phyloP scores from a whole-genome alignment of 2,113 vertebrate genomes.

The Desmodus rotundus region DNA sequence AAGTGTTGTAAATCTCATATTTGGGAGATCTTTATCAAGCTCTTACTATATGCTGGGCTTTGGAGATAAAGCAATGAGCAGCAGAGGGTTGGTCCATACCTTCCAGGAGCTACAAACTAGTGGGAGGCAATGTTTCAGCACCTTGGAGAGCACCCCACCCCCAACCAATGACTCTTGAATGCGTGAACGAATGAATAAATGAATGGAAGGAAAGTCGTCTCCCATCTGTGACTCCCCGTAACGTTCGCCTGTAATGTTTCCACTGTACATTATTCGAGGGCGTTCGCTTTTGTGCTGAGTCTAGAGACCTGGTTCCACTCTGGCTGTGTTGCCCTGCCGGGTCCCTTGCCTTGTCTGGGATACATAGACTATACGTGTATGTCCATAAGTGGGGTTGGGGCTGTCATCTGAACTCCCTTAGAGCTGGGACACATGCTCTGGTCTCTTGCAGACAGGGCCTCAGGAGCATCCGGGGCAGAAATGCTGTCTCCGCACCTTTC shows the following conservation, averaged over 20 bases:
- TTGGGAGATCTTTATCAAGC: background rate
- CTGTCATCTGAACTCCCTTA: background rate
- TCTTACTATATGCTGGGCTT: background rate
- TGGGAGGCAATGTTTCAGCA: background rate
- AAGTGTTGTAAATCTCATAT: background rate
- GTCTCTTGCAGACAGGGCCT: background rate
- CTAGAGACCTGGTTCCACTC: background rate
- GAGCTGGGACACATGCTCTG: too few relatives aligned
- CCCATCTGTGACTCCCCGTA: too few relatives aligned
- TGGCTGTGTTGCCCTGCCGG: background rate
- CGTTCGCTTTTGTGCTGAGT: background rate
- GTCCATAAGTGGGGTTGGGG: too few relatives aligned
- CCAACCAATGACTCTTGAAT: rapidly evolving
- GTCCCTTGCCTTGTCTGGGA: background rate
- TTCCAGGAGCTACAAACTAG: rapidly evolving
- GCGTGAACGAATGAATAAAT: background rate
- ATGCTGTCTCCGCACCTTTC: background rate
- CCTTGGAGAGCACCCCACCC: rapidly evolving
- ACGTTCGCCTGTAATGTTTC: rapidly evolving
- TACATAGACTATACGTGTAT: too few relatives aligned
- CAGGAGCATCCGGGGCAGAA: background rate
- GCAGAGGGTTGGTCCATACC: background rate
- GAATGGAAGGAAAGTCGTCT: background rate
- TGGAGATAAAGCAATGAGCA: rapidly evolving
- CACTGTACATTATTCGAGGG: rapidly evolving